These are phyloP conservation scores for Pseudomyrmex pallidus DNA, from an alignment of 1,140 invertebrate species.

Conservation along the genomic window DNA sequence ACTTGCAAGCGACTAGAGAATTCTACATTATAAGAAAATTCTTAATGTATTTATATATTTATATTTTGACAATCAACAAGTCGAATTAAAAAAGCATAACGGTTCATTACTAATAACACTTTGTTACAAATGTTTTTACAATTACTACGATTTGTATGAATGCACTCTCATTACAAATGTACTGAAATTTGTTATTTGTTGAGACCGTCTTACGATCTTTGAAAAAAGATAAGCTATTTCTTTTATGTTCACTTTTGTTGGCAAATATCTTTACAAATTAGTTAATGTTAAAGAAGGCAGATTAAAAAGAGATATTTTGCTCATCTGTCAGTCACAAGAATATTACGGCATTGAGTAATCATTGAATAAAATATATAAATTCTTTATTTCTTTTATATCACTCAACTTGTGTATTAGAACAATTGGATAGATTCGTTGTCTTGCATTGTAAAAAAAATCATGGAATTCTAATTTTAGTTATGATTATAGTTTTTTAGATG, in stretches of 20 bases:
- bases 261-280: slow-evolving; percentile 31
- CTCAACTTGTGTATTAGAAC: background rate
- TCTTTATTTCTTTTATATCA: slow-evolving; percentile 28
- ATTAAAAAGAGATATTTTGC: slow-evolving; percentile 24
- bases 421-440: background rate
- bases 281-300: background rate
- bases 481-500: background rate
- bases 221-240: slow-evolving; percentile 45
- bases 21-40: too few relatives aligned
- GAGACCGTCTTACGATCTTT: slow-evolving; percentile 42
- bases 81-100: background rate
- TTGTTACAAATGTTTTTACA: too few relatives aligned
- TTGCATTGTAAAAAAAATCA: background rate
- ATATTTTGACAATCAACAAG: slow-evolving; percentile 10
- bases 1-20: too few relatives aligned
- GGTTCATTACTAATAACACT: background rate
- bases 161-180: slow-evolving; percentile 9
- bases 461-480: background rate
- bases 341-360: background rate
- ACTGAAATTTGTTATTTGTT: slow-evolving; percentile 12
- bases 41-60: background rate
- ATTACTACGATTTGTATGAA: background rate
- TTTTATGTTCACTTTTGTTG: slow-evolving; percentile 33
- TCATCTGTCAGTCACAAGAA: too few relatives aligned
- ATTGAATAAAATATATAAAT: background rate